Base-by-base conservation (phyloP, 2,797 vertebrate species). In the Falco biarmicus region DNA sequence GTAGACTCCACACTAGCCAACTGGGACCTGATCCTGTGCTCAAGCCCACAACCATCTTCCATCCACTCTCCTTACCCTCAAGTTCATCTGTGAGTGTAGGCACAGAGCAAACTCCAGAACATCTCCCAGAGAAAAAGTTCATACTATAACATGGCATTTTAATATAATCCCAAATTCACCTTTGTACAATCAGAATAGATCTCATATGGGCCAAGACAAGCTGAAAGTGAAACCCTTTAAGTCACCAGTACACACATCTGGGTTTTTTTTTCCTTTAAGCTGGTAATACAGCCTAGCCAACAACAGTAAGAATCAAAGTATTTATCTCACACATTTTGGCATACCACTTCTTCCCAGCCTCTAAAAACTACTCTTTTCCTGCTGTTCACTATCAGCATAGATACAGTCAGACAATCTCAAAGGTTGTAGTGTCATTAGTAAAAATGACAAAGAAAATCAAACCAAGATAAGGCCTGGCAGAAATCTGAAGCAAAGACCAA, bases 251-350 rank as follows among this genome's bases (percentile, higher is more conserved):
- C 3, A 34, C 2, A 2, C 29, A 39, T 11, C 6, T 79, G 24
- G 3, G 8, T 0, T 1, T 6, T 0, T 1, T 6, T 65, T 57
- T 2, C 6, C 20, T 34, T 59, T 48, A 34, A 39, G 9, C 8
- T 59, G 43, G 5, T 41, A 41, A 32, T 26, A 17, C 6, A 28
- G 14, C 26, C 32, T 68, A 28, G 13, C 5, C 25, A 85, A 61
- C 17, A 79, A 17, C 24, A 56, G 20, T 39, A 29, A 84, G 26
- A 84, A 34, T 54, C 18, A 29, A 78, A 89, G 9, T 39, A 56
- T 64, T 64, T 45, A 34, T 37, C 45, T 65, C 15, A 25, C 12
- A 14, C 8, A 24, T 78, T 87, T 87, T 81, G 61, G 11, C 26
- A 63, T 53, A 41, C 3, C 73, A 19, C 37, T 24, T 59, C 48